Evolutionary conservation across 64 coral and sea anemone genomes (phyloP).

Genomic region (Exaiptasia diaphana): DNA sequence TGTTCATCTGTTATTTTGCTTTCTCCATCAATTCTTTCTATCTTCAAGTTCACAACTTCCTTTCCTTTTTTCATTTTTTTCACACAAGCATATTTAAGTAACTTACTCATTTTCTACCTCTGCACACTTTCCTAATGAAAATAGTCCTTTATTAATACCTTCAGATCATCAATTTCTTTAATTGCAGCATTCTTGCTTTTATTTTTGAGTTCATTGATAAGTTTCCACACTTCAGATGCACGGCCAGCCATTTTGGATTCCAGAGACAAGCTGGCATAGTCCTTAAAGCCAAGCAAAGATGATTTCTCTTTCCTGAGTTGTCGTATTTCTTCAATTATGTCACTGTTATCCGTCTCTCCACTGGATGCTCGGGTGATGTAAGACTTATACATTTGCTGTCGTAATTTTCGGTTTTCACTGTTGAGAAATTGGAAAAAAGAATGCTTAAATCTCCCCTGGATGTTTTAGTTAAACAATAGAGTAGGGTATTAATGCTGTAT

Average conservation of each 20-base stretch:
- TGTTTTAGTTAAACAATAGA: not conserved
- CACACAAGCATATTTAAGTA: no score
- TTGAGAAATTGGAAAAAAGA: not conserved
- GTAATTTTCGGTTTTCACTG: slow-evolving; percentile 67
- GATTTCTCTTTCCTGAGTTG: slow-evolving; percentile 74
- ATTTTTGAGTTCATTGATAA: slow-evolving; percentile 58
- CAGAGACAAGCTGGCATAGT: slow-evolving; percentile 67
- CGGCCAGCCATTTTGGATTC: slow-evolving; percentile 85
- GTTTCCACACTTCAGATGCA: slow-evolving; percentile 68
- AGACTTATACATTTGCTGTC: slow-evolving; percentile 68
- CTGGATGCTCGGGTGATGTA: slow-evolving; percentile 71
- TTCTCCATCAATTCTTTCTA: not conserved
- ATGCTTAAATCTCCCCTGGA: not conserved
- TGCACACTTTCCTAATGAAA: no score
- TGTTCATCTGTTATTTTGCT: not conserved
- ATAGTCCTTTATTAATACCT: slow-evolving; percentile 23
- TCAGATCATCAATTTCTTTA: slow-evolving; percentile 42
- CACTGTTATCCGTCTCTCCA: slow-evolving; percentile 62
- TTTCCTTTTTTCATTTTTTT: no score
- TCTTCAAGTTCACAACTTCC: no score
- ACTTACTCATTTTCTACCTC: no score
- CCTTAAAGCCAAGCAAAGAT: slow-evolving; percentile 64
- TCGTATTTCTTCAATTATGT: slow-evolving; percentile 83
- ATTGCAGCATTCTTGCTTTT: slow-evolving; percentile 64
- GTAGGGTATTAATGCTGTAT: not conserved